Conservation (phyloP, 1,140 invertebrate species). For the Euwallacea fornicatus region DNA sequence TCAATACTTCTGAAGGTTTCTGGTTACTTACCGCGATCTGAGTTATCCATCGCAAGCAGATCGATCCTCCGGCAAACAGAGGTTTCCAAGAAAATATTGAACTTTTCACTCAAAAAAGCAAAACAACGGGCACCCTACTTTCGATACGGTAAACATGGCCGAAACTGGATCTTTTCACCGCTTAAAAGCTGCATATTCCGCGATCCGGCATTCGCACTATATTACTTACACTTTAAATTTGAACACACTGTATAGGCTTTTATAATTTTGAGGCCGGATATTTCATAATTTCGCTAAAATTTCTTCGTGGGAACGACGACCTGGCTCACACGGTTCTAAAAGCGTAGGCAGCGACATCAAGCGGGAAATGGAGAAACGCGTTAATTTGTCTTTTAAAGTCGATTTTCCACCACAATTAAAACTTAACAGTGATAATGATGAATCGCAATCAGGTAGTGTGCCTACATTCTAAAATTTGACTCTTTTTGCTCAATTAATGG, state of each 20-base stretch:
- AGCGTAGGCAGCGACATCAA: conserved; percentile 27
- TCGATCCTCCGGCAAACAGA: conserved; percentile 24
- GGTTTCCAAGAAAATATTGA: conserved; percentile 27
- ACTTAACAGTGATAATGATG: too few relatives aligned
- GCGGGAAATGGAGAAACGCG: conserved; percentile 4
- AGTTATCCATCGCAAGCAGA: conserved; percentile 41
- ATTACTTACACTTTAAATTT: conserved; percentile 17
- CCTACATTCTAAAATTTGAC: too few relatives aligned
- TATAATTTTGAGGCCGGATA: conserved; percentile 10
- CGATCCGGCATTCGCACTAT: conserved; percentile 5
- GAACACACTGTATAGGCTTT: conserved; percentile 12
- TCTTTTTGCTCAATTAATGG: too few relatives aligned
- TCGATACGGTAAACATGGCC: conserved; percentile 52
- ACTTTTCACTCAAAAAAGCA: conserved; percentile 46
- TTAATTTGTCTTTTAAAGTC: too few relatives aligned
- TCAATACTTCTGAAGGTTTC: neutral
- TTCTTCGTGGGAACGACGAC: conserved; percentile 8
- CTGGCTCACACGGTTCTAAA: neutral
- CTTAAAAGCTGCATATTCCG: conserved; percentile 1
- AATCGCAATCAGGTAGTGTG: too few relatives aligned
- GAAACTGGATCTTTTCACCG: conserved; percentile 37
- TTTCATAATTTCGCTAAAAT: conserved; percentile 32
- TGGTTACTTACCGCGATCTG: conserved; percentile 44
- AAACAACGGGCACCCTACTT: conserved; percentile 51
- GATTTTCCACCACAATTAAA: too few relatives aligned